phyloP scores from a whole-genome alignment of 2,113 vertebrate species.

The Colossoma macropomum region DNA sequence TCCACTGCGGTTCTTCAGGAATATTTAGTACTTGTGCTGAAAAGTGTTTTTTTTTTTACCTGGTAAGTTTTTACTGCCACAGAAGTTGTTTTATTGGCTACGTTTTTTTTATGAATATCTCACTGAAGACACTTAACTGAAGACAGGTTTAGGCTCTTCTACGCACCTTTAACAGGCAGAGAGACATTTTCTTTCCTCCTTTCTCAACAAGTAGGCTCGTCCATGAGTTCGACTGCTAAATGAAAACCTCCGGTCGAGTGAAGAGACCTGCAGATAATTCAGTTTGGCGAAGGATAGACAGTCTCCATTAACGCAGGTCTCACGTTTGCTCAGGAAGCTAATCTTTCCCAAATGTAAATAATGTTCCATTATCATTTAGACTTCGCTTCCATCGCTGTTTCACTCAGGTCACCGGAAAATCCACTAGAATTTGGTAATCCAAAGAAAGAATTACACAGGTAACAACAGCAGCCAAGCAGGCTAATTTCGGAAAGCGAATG shows the following conservation, averaged over 20 bases:
- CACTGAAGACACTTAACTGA: too few relatives aligned
- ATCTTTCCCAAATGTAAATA: not conserved
- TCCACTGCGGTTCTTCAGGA: too few relatives aligned
- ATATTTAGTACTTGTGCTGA: too few relatives aligned
- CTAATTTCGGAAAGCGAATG: too few relatives aligned
- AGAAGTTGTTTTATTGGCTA: too few relatives aligned
- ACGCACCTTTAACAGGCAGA: constrained; percentile 27
- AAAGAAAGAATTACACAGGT: not conserved
- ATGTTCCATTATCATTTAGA: not conserved
- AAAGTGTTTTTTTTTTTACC: too few relatives aligned
- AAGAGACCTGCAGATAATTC: not conserved
- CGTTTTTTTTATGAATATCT: too few relatives aligned
- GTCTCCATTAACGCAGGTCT: not conserved
- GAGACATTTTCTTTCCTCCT: not conserved
- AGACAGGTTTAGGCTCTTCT: not conserved
- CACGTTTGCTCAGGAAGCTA: too few relatives aligned
- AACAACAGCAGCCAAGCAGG: not conserved
- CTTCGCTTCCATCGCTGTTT: too few relatives aligned
- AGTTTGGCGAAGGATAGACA: not conserved
- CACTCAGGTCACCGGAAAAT: too few relatives aligned
- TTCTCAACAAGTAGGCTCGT: not conserved
- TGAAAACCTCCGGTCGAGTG: not conserved
- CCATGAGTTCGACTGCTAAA: not conserved
- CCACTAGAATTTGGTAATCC: too few relatives aligned
- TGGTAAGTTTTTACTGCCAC: too few relatives aligned